phyloP scores from a whole-genome alignment of 1,140 invertebrate species.

The Holotrichia oblita region DNA sequence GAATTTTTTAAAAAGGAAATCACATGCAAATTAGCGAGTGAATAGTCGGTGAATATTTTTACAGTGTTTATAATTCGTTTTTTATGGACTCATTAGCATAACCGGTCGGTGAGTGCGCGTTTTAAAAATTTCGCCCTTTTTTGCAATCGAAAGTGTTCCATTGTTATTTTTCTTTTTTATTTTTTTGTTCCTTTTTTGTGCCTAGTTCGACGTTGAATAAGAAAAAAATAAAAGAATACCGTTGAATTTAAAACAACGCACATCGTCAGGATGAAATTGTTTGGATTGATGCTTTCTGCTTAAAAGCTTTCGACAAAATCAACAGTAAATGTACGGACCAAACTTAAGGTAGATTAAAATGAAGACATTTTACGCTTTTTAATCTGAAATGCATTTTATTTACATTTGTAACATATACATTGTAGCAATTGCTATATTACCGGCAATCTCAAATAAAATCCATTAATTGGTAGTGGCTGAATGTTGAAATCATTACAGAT shows the following conservation, averaged over 20 bases:
- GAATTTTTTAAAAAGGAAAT: slow-evolving; percentile 57
- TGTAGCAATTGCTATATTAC: too few relatives aligned
- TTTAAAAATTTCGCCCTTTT: slow-evolving; percentile 19
- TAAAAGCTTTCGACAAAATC: not conserved
- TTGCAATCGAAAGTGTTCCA: slow-evolving; percentile 35
- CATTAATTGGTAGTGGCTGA: too few relatives aligned
- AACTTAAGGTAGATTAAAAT: too few relatives aligned
- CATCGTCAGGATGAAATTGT: not conserved
- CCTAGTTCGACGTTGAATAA: not conserved
- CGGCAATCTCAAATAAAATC: too few relatives aligned
- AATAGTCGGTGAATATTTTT: slow-evolving; percentile 61
- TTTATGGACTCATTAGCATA: slow-evolving; percentile 60
- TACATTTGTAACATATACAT: too few relatives aligned
- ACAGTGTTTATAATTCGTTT: slow-evolving; percentile 62
- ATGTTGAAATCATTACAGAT: too few relatives aligned
- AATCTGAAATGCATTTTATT: too few relatives aligned
- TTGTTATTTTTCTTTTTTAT: slow-evolving; percentile 9
- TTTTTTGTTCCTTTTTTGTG: not conserved
- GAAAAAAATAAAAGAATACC: slow-evolving; percentile 30
- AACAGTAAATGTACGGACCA: not conserved
- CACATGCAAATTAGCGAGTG: slow-evolving; percentile 60
- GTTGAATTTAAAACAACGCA: slow-evolving; percentile 13
- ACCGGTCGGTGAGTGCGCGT: slow-evolving; percentile 51
- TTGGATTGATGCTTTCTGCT: not conserved
- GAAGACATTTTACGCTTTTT: too few relatives aligned